A percentile compares a stretch with the other conserved stretches of the same genome.
Evolutionary conservation across 2,113 vertebrate species (phyloP).

Genomic region (Trichomycterus rosablanca): DNA sequence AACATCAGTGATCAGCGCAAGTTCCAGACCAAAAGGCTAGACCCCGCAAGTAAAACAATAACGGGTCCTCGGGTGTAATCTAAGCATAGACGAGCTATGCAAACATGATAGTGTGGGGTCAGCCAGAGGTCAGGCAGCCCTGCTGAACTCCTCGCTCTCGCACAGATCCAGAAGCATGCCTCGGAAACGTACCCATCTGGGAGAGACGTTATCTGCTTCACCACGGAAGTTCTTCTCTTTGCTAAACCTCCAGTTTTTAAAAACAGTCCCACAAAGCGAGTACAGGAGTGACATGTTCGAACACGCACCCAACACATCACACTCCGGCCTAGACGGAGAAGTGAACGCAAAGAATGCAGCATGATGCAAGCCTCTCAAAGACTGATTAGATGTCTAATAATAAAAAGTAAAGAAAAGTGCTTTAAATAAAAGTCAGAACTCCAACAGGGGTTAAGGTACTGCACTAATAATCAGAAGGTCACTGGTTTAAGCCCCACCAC

Average conservation of each 20-base stretch:
- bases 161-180: background rate
- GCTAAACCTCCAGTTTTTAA: background rate
- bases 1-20: no score
- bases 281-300: background rate
- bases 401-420: no score
- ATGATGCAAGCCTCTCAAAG: background rate
- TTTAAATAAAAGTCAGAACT: no score
- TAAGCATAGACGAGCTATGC: slow-evolving; percentile 1
- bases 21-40: background rate
- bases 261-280: background rate
- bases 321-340: background rate
- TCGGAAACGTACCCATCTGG: slow-evolving; percentile 14
- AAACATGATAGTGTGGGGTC: slow-evolving; percentile 27
- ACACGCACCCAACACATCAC: background rate
- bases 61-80: slow-evolving; percentile 13
- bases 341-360: slow-evolving; percentile 1
- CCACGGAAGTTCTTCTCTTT: no score
- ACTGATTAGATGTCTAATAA: slow-evolving; percentile 6
- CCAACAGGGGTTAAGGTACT: no score
- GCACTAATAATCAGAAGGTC: no score
- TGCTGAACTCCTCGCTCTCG: background rate
- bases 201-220: background rate
- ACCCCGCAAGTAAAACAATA: background rate
- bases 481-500: no score
- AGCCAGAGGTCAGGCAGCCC: slow-evolving; percentile 2